Percentiles rank a stretch among this genome's conserved stretches.
These are phyloP conservation scores for Camelus dromedarius DNA, from an alignment of 2,113 vertebrate species.

Conservation along the genomic window DNA sequence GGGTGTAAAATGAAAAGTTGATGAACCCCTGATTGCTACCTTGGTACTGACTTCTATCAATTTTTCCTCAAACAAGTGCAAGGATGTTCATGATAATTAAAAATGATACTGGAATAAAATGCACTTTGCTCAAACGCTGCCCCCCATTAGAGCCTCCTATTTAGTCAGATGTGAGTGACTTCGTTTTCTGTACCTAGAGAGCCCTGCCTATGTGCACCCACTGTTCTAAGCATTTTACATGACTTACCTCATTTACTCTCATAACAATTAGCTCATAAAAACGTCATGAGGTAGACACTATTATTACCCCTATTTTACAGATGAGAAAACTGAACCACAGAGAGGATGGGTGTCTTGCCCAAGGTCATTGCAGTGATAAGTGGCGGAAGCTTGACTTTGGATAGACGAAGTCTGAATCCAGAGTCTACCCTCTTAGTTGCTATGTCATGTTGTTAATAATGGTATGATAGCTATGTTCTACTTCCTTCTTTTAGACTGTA, in stretches of 20 bases:
- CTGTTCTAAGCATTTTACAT: not conserved
- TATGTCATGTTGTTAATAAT: not conserved
- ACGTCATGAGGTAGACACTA: not conserved
- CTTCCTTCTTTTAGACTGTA: not conserved
- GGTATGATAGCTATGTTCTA: not conserved
- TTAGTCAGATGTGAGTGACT: not conserved
- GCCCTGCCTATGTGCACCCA: not conserved
- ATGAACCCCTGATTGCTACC: constrained; percentile 82
- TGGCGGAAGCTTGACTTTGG: not conserved
- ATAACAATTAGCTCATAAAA: not conserved
- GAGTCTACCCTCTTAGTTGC: not conserved
- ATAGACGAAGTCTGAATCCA: not conserved
- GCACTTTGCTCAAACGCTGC: not conserved
- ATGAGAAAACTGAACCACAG: not conserved
- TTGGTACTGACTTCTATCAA: constrained; percentile 83
- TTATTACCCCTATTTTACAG: not conserved
- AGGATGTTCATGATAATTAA: constrained; percentile 77
- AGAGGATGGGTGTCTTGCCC: not conserved
- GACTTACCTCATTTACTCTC: not conserved
- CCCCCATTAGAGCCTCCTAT: not conserved
- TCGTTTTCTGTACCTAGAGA: not conserved
- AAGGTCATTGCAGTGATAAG: not conserved
- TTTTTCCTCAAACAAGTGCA: constrained; percentile 85
- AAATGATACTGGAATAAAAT: constrained; percentile 50
- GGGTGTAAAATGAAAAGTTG: constrained; percentile 84